Evolutionary conservation across 2,113 vertebrate genomes (phyloP).

Genomic region (Nyctereutes procyonoides): DNA sequence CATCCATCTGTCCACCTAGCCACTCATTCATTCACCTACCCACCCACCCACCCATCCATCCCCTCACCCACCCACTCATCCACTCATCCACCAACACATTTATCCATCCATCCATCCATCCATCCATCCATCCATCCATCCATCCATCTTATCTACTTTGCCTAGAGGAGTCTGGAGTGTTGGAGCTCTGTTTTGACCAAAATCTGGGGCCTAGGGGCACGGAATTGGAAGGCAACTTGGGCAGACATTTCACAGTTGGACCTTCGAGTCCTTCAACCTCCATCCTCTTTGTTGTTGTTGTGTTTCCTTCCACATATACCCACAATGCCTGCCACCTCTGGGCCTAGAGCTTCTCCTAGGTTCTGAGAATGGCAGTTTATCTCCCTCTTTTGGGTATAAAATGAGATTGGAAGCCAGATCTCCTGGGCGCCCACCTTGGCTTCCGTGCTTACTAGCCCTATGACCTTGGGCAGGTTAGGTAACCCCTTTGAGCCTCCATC

Average conservation of each 20-base stretch:
- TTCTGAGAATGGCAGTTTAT: neutral
- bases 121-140: neutral
- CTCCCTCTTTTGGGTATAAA: neutral
- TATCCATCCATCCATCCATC: neutral
- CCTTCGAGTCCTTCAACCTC: neutral
- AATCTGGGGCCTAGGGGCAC: neutral
- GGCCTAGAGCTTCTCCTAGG: neutral
- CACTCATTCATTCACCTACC: neutral
- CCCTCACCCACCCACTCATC: neutral
- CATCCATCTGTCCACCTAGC: neutral
- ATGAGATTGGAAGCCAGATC: neutral
- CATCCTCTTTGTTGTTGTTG: neutral
- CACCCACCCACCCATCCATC: neutral
- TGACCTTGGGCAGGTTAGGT: neutral
- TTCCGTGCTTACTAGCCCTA: neutral
- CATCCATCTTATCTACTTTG: neutral
- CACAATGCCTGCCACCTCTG: too few species aligned
- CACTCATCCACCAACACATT: accelerated
- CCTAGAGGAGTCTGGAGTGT: neutral
- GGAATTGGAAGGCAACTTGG: neutral
- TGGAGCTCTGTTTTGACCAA: neutral
- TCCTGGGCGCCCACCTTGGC: neutral
- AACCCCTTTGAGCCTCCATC: neutral
- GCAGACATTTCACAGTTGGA: neutral
- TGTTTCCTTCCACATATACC: neutral